Base-by-base conservation (phyloP, 2,797 vertebrate species). In the Nothura maculosa region DNA sequence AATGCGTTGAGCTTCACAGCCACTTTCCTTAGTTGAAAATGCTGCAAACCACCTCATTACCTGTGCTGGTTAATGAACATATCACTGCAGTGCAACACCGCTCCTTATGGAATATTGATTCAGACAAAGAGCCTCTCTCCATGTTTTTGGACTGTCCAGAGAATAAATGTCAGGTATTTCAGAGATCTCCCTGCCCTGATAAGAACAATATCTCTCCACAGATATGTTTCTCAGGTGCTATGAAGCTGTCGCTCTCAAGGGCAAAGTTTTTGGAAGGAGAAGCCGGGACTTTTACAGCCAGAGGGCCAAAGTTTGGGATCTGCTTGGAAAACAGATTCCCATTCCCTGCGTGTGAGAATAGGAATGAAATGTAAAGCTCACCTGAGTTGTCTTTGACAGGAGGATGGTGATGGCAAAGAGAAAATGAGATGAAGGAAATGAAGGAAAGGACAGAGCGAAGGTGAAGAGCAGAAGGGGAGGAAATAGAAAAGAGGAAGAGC, bases 341-440 rank as follows among this genome's bases (percentile, higher is more conserved):
- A 68, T 45, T 75, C 22, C 32, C 62, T 47, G 21, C 62, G 12
- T 76, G 28, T 87, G 47, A 58, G 61, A 68, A 9, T 47, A 43
- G 50, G 34, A 87, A 47, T 78, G 54, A n/a, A 19, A 8, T n/a
- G 54, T 55, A 20, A 55, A 55, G 18, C 54, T 54, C 30, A 15
- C 3, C 60, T 61, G 45, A 20, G 19, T 90, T 93, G 81, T 77
- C 40, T 83, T 90, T 73, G 50, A 66, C 7, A 1, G 54, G 32
- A 82, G n/a, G 54, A 25, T 73, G 30, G 64, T 78, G 85, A 76
- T 27, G 83, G 32, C 40, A 54, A 78, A 78, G 62, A 75, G 60
- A 92, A 91, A 89, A 83, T 58, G 17, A 72, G n/a, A 38, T 78
- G 22, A 58, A 87, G 91, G 32, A 83, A 93, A 61, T 81, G 17